Evolutionary conservation across 2,113 vertebrate genomes (phyloP).

Genomic region (Pygoscelis adeliae): DNA sequence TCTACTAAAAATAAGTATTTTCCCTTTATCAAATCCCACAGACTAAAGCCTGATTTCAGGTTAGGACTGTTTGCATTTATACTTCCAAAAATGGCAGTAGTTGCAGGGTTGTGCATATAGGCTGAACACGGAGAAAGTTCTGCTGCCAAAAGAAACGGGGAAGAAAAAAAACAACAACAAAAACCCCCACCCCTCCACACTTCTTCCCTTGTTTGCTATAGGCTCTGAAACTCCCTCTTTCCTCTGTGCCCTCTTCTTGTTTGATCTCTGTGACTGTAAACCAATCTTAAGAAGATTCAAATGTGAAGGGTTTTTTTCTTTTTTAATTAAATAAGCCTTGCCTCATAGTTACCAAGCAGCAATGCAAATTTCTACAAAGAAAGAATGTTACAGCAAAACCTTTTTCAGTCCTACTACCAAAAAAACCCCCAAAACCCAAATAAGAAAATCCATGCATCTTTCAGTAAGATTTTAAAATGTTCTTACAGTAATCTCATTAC

Average conservation of each 20-base stretch:
- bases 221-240: not conserved
- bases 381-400: not conserved
- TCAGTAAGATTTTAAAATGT: not conserved
- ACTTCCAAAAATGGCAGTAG: not conserved
- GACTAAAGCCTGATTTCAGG: not conserved
- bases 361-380: not conserved
- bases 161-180: not conserved
- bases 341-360: not conserved
- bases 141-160: not conserved
- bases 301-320: not conserved
- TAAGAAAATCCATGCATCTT: not conserved
- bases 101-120: not conserved
- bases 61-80: not conserved
- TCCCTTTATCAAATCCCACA: not conserved
- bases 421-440: too few relatives aligned
- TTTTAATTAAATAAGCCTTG: not conserved
- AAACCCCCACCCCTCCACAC: accelerated
- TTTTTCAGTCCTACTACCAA: not conserved
- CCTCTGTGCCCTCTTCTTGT: not conserved
- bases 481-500: not conserved
- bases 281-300: not conserved
- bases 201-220: not conserved
- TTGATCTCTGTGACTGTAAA: not conserved
- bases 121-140: not conserved
- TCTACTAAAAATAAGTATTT: not conserved